Conservation (phyloP, 2,113 vertebrate genomes). For the Saguinus imperator region DNA sequence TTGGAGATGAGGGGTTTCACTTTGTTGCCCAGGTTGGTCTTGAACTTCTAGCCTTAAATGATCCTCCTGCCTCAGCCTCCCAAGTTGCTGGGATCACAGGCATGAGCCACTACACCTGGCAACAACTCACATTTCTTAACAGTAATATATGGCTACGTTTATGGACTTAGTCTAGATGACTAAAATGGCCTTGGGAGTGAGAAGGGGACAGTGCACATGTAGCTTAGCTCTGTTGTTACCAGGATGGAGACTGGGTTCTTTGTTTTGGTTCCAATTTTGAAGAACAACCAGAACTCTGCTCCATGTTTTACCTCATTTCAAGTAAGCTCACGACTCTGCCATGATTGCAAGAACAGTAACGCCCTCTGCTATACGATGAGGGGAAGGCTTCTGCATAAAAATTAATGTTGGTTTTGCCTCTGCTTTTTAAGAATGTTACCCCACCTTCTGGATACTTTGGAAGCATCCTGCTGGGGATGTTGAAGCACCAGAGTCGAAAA, state of each 20-base stretch:
- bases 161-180: neutral
- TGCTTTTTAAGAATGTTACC: neutral
- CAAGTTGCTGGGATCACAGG: neutral
- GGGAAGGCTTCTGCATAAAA: neutral
- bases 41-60: neutral
- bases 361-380: neutral
- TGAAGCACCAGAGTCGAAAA: neutral
- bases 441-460: neutral
- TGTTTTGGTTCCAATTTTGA: neutral
- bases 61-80: neutral
- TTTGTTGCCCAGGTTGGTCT: neutral
- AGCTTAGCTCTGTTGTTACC: neutral
- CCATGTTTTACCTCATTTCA: neutral
- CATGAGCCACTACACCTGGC: neutral
- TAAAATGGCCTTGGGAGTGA: neutral
- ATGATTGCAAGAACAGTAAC: no score
- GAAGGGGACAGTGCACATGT: neutral
- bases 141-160: neutral
- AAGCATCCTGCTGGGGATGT: neutral
- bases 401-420: neutral
- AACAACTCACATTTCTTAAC: neutral
- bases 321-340: neutral
- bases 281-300: neutral
- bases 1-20: neutral
- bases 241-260: neutral